Percentiles rank a stretch among this genome's conserved stretches.
Conservation (phyloP, 2,888 invertebrate species). For the Drosophila multiciliata region DNA sequence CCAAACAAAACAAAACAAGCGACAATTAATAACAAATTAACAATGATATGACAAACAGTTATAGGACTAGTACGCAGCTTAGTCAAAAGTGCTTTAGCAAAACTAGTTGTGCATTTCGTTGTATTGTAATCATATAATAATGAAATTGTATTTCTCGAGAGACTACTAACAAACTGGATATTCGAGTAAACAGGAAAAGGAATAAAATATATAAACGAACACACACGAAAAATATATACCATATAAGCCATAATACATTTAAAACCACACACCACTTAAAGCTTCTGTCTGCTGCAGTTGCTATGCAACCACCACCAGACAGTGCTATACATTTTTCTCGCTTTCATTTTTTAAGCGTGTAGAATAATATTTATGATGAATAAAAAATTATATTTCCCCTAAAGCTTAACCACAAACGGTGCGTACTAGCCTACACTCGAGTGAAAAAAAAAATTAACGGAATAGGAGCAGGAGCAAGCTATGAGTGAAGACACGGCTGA, state of each 20-base stretch:
- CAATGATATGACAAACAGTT: slow-evolving; percentile 8
- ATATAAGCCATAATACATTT: neutral
- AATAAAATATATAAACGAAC: neutral
- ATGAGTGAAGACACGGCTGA: slow-evolving; percentile 68
- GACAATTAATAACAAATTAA: slow-evolving; percentile 4
- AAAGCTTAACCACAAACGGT: neutral
- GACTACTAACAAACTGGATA: neutral
- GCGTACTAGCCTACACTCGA: slow-evolving; percentile 7
- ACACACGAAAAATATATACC: neutral
- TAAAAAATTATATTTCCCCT: neutral
- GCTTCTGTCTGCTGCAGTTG: neutral
- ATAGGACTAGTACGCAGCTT: slow-evolving; percentile 21
- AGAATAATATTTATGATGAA: neutral
- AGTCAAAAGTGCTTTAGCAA: neutral
- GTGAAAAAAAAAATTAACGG: neutral
- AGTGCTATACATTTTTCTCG: neutral
- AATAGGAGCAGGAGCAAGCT: slow-evolving; percentile 60
- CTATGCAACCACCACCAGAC: neutral
- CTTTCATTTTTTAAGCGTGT: neutral
- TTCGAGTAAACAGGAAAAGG: neutral
- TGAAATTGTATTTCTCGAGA: no score
- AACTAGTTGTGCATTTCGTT: neutral
- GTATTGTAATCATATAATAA: no score
- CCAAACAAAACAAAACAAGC: slow-evolving; percentile 4
- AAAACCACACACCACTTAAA: neutral